phyloP scores from a whole-genome alignment of 2,113 vertebrate species.

The Mobula birostris region DNA sequence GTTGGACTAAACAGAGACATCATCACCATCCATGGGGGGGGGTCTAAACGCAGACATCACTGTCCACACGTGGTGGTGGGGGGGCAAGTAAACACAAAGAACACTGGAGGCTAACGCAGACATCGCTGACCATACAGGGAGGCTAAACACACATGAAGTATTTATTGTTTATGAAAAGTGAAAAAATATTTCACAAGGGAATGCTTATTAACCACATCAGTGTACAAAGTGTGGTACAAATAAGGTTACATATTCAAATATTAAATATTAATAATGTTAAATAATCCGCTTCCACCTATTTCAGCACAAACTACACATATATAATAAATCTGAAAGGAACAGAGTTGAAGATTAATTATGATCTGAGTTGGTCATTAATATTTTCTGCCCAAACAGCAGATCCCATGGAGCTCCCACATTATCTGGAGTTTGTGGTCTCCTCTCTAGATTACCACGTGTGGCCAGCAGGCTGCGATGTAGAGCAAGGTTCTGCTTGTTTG shows the following conservation, averaged over 20 bases:
- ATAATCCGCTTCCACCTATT: not conserved
- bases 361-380: not conserved
- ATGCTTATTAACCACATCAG: not conserved
- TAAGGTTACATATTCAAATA: slow-evolving; percentile 18
- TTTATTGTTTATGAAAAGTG: slow-evolving; percentile 1
- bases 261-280: slow-evolving; percentile 34
- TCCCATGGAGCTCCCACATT: not conserved
- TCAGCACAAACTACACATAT: not conserved
- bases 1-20: too few species aligned
- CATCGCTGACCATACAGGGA: not conserved
- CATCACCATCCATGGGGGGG: too few species aligned
- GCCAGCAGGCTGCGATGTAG: not conserved
- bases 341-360: not conserved
- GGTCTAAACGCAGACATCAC: too few species aligned
- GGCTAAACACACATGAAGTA: not conserved
- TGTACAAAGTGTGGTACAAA: slow-evolving; percentile 1
- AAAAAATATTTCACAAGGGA: not conserved
- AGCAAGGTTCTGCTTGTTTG: not conserved
- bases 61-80: too few species aligned
- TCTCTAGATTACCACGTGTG: not conserved
- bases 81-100: too few species aligned
- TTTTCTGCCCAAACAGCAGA: not conserved
- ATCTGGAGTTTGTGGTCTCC: not conserved
- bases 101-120: too few species aligned
- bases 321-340: not conserved